Evolutionary conservation across 2,888 invertebrate species (phyloP).

Genomic region (Dynastes grantii): DNA sequence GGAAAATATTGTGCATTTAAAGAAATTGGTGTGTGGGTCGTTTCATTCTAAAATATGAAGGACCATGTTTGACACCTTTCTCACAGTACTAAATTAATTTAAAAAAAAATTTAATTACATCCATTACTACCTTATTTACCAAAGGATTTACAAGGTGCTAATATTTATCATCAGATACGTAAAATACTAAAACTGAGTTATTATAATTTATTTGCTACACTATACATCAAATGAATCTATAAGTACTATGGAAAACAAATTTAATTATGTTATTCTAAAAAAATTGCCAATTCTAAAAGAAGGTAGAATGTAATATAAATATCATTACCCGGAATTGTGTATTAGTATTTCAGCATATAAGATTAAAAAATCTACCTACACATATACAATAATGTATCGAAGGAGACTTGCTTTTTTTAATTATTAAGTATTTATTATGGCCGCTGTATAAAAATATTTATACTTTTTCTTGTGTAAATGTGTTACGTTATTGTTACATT

Average conservation of each 20-base stretch:
- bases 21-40: neutral
- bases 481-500: conserved; percentile 61
- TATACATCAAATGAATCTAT: no score
- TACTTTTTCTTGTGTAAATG: conserved; percentile 34
- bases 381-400: conserved; percentile 8
- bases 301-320: no score
- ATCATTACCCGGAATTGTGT: conserved; percentile 22
- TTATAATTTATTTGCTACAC: no score
- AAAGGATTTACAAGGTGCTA: conserved; percentile 26
- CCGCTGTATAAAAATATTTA: conserved; percentile 54
- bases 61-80: no score
- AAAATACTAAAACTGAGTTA: no score
- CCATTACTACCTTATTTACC: neutral
- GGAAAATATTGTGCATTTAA: neutral
- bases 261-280: no score
- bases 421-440: conserved; percentile 56
- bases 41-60: no score
- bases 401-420: conserved; percentile 35
- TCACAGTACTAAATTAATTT: no score
- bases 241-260: no score
- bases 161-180: conserved; percentile 5
- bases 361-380: neutral
- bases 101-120: neutral
- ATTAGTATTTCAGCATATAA: neutral
- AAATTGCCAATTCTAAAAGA: neutral